Conservation (phyloP, 1,140 invertebrate species). For the Acyrthosiphon pisum region DNA sequence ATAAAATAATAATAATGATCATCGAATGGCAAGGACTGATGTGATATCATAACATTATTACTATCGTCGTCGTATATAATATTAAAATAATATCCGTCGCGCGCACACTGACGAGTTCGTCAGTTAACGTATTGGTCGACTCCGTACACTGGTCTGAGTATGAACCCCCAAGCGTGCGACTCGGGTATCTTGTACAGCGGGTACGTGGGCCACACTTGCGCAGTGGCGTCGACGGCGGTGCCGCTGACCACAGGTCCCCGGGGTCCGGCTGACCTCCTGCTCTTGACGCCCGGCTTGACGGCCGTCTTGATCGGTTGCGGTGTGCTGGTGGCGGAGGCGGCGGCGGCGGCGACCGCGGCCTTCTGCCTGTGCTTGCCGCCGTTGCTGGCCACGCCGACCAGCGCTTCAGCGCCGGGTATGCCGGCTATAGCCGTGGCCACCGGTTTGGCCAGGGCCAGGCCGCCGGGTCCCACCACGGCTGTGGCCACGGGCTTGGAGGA, state of each 20-base stretch:
- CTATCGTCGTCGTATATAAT: not conserved
- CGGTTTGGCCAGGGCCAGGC: constrained; percentile 72
- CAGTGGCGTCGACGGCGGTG: too few relatives aligned
- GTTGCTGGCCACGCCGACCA: constrained; percentile 57
- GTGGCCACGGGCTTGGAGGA: constrained; percentile 73
- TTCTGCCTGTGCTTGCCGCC: constrained; percentile 54
- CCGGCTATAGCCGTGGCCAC: constrained; percentile 76
- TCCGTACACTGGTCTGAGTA: constrained; percentile 33
- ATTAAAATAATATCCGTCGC: not conserved
- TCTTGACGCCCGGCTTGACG: constrained; percentile 9
- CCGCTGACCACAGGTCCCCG: not conserved
- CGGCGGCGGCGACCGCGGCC: not conserved
- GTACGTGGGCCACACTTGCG: constrained; percentile 35
- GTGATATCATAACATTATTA: not conserved
- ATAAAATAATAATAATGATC: not conserved
- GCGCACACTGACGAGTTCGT: not conserved
- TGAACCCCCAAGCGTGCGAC: constrained; percentile 51
- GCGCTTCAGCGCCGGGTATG: constrained; percentile 62
- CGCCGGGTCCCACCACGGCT: constrained; percentile 72
- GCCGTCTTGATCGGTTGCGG: not conserved
- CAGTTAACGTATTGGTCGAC: not conserved
- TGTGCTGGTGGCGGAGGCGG: not conserved
- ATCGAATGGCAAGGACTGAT: not conserved
- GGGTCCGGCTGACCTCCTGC: not conserved
- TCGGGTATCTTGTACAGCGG: constrained; percentile 52